These are phyloP conservation scores for Hirudinaria manillensis DNA, from an alignment of 2,888 invertebrate species.

Conservation along the genomic window DNA sequence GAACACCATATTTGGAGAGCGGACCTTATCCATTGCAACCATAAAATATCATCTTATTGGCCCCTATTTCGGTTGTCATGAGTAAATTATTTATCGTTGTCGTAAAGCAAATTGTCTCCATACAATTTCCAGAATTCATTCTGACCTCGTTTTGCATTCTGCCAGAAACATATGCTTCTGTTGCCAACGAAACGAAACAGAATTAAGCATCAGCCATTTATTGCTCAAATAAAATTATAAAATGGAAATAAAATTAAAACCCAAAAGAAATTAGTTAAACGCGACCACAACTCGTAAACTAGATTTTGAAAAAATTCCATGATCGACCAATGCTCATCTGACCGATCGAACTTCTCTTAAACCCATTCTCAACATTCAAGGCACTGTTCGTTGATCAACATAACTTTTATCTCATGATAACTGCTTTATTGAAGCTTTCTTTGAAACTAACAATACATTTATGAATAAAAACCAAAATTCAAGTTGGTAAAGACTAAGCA, in stretches of 20 bases:
- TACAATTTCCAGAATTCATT: no score
- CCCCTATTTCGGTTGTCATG: no score
- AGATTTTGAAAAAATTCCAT: slow-evolving; percentile 9
- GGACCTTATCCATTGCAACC: no score
- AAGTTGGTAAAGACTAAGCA: slow-evolving; percentile 8
- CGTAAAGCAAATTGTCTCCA: no score
- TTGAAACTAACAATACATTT: not conserved
- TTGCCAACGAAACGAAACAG: not conserved
- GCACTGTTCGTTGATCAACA: slow-evolving; percentile 13
- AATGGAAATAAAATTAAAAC: not conserved
- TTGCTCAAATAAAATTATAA: slow-evolving; percentile 12
- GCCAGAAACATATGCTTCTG: no score
- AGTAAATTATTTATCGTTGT: no score
- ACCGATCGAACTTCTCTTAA: slow-evolving; percentile 1
- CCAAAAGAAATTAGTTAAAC: not conserved
- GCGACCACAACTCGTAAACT: not conserved
- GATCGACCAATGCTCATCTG: not conserved
- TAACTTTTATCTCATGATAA: not conserved
- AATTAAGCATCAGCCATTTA: slow-evolving; percentile 3
- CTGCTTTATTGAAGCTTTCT: slow-evolving; percentile 12
- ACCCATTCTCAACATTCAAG: slow-evolving; percentile 7
- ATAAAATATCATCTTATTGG: no score
- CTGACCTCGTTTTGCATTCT: no score
- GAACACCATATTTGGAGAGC: no score
- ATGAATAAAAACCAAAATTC: slow-evolving; percentile 2